These are phyloP conservation scores for Sarcophaga subvicina DNA, from an alignment of 2,888 invertebrate genomes.

Conservation along the genomic window DNA sequence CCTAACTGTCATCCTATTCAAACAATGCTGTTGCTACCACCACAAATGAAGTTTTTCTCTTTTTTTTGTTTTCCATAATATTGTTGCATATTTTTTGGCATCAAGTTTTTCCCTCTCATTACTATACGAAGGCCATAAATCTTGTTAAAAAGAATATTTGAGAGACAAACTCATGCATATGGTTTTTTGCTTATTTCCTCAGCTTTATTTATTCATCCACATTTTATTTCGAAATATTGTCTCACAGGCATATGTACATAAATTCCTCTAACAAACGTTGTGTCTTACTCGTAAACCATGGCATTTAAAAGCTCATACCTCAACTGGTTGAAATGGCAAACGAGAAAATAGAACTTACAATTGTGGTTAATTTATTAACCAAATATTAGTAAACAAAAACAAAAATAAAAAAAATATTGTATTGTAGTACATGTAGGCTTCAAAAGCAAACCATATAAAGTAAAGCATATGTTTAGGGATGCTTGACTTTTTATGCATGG, in stretches of 20 bases:
- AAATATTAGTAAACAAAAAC: slow-evolving; percentile 59
- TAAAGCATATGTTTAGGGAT: slow-evolving; percentile 65
- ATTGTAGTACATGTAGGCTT: slow-evolving; percentile 13
- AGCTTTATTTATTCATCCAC: slow-evolving; percentile 42
- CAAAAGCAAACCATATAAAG: slow-evolving; percentile 16
- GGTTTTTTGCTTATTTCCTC: slow-evolving; percentile 35
- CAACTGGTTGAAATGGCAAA: background rate
- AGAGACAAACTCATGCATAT: slow-evolving; percentile 67
- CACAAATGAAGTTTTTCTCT: background rate
- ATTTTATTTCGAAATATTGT: slow-evolving; percentile 38
- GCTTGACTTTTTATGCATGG: slow-evolving; percentile 25
- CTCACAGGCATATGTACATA: slow-evolving; percentile 20
- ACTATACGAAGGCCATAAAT: slow-evolving; percentile 60
- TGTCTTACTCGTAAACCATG: slow-evolving; percentile 19
- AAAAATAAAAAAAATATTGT: slow-evolving; percentile 2
- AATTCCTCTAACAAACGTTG: slow-evolving; percentile 27
- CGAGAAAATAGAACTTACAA: slow-evolving; percentile 11
- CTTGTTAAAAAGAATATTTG: slow-evolving; percentile 60
- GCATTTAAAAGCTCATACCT: slow-evolving; percentile 40
- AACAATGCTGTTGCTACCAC: background rate
- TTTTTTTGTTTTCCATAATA: slow-evolving; percentile 43
- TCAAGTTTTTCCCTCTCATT: slow-evolving; percentile 67
- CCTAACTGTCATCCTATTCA: slow-evolving; percentile 27
- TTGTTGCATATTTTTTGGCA: slow-evolving; percentile 65
- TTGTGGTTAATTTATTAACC: slow-evolving; percentile 68